Evolutionary conservation across 1,140 invertebrate genomes (phyloP), one percentile per base, ranked within the genome.

Genomic region (Calephelis virginiensis): DNA sequence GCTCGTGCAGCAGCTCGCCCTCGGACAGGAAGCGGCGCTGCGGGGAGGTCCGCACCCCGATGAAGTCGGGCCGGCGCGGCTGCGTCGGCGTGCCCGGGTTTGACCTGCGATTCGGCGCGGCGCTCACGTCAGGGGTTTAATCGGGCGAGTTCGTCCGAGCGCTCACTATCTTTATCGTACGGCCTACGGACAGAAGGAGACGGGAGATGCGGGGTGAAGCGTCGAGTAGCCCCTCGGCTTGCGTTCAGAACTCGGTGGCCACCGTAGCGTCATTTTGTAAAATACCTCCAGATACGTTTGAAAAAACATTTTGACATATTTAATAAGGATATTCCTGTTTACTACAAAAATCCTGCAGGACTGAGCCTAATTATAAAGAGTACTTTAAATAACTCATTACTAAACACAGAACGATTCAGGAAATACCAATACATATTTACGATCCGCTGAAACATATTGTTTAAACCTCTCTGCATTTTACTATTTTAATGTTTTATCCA

Each of bases 81-180:
- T 97, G 96, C 71, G 96, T 97, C 72, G 97, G 96, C 71, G 96
- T 97, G 78, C 96, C 96, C 66, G 96, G 96, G 91, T 97, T 97
- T 63, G 96, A 97, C 93, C 96, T 97, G 93, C 81, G 86, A 77
- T 76, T 82, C 77, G 79, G 85, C 75, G 73, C 81, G 76, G 82
- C 85, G 83, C 80, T 78, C 82, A 81, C 82, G 87, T 90, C 87
- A 90, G 85, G 88, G 88, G 86, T 90, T 81, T 89, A 90, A 86
- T 83, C 88, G 86, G 81, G 88, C 85, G 79, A 89, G 82, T 84
- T 90, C 86, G 86, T 90, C 86, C 81, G 85, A 85, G 83, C 82
- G 83, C 83, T 83, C 80, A 84, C 85, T 86, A 86, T 83, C 85
- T 82, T 89, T 89, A 90, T 43, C 40, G 40, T 90, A 85, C 83